Percentiles rank a stretch among this genome's conserved stretches.
Evolutionary conservation across 2,888 invertebrate species (phyloP).

Genomic region (Glaucopsyche alexis): DNA sequence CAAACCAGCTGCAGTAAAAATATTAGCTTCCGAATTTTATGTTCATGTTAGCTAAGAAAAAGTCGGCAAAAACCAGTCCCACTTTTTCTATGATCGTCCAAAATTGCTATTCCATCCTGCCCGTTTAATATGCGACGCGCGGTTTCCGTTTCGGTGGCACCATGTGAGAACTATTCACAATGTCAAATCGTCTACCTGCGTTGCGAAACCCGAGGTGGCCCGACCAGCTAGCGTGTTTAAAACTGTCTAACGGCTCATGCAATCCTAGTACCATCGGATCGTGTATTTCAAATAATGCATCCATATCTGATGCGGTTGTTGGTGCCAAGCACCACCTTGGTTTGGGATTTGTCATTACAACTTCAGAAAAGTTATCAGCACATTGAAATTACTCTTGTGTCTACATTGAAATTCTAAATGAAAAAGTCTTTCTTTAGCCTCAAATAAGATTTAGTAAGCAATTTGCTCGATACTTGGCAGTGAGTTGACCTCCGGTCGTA

Average conservation of each 20-base stretch:
- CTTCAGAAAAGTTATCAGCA: too few species aligned
- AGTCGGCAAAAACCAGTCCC: conserved; percentile 5
- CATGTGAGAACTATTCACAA: conserved; percentile 67
- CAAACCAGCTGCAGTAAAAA: not conserved
- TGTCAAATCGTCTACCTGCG: conserved; percentile 66
- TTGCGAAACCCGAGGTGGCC: conserved; percentile 58
- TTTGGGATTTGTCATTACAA: too few species aligned
- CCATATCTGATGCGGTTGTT: not conserved
- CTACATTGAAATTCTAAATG: not conserved
- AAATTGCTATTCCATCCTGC: conserved; percentile 19
- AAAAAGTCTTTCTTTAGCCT: not conserved
- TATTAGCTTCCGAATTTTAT: not conserved
- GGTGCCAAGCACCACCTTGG: not conserved
- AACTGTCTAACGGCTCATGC: not conserved
- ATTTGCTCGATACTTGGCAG: not conserved
- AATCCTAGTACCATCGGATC: not conserved
- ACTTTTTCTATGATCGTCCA: conserved; percentile 6
- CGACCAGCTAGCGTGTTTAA: conserved; percentile 34
- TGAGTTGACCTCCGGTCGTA: conserved; percentile 8
- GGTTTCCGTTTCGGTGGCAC: not conserved
- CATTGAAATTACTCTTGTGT: too few species aligned
- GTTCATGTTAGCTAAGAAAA: not conserved
- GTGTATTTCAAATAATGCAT: not conserved
- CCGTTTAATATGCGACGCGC: conserved; percentile 4
- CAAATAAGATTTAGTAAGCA: not conserved